Evolutionary conservation across 2,888 invertebrate species (phyloP), one percentile per base, ranked within the genome.

Genomic region (Nymphalis c-album): DNA sequence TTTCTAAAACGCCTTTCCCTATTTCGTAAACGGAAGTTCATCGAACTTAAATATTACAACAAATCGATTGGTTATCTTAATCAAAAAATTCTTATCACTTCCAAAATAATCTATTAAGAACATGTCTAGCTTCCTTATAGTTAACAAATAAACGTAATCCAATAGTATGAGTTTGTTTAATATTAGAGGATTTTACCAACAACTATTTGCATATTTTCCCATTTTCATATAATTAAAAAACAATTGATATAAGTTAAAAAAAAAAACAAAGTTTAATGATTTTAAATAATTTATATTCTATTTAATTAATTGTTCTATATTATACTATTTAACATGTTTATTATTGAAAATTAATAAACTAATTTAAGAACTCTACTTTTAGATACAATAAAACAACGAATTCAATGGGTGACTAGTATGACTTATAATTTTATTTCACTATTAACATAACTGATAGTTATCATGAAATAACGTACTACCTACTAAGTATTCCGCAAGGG

Each of bases 1-100:
- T 80, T 82, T 81, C 80, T 78, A 77, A 82, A 79, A 78, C 78
- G 80, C 81, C 81, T 89, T 88, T 86, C 83, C 83, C 80, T 78
- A 79, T 85, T 86, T 85, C 78, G 79, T 82, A 79, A 87, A 85
- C 86, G 82, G 82, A 88, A 88, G 91, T 90, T 91, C 91, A 87
- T 85, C 83, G 90, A 90, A 90, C 91, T 84, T 81, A 76, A 77
- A 76, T 61, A 74, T 75, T 73, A 78, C 71, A 78, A 79, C 70
- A 71, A 78, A 83, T 81, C 78, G 81, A 80, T 83, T 77, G 74
- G 82, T 86, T 89, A 90, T 89, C 88, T 74, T 71, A 76, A 82
- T 83, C 81, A 75, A 81, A 79, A 79, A 77, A 73, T 76, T 76
- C 78, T 85, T 88, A 88, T 87, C 87, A 73, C 77, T 70, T 77